Evolutionary conservation across 2,888 invertebrate genomes (phyloP), one percentile per base, ranked within the genome.

Genomic region (Pomacea canaliculata): DNA sequence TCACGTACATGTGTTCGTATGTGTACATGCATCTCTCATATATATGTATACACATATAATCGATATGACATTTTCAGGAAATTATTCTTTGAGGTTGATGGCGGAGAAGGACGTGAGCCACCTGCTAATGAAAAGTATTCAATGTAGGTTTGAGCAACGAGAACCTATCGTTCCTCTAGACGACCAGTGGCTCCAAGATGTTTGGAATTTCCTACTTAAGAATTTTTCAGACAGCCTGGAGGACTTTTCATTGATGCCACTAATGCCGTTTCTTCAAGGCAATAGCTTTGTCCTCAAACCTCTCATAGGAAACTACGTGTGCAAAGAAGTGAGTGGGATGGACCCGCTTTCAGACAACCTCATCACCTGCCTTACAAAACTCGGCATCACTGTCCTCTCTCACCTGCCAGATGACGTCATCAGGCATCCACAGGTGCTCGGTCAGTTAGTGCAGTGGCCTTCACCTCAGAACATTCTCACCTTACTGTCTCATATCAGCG

Each of bases 231-330:
- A 59, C 12, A 48, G 16, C 23, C 69, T 74, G 9, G 7, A 46
- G 13, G 27, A 16, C 18, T 74, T 62, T 67, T 37, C 23, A 13
- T 48, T 69, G 46, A 18, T 74, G n/a, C 23, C 69, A 12, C 27
- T 74, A 23, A 18, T 74, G 49, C 74, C 63, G 19, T 27, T 63
- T 23, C 63, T 23, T n/a, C 27, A 19, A 37, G 48, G 49, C 59
- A 18, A 70, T 19, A 59, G 23, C 51, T n/a, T 27, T 7, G 51
- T n/a, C 7, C 7, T 70, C 23, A 59, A 23, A 23, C 69, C 83
- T 37, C 71, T 85, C 46, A 81, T 81, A 7, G 13, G 75, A 19
- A 62, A 3, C 23, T 69, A 69, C 49, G 60, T 74, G 19, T 68
- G 65, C 37, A 23, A 56, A 48, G 49, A 67, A 5, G 62, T 46